Percentiles rank a stretch among this genome's conserved stretches.
Evolutionary conservation across 2,888 invertebrate genomes (phyloP).

Genomic region (Xestia ashworthii): DNA sequence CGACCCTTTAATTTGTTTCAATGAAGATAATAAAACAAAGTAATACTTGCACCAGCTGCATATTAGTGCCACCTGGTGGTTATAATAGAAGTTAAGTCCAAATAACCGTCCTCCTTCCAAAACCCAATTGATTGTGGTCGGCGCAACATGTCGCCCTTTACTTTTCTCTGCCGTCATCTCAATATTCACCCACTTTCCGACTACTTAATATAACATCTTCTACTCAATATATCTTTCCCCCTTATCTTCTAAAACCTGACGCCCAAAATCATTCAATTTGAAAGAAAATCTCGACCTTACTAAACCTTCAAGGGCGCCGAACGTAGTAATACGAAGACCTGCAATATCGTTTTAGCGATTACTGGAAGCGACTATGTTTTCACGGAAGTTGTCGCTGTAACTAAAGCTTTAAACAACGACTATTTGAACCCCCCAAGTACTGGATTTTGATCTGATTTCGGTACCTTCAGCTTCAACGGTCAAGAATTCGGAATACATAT

Average conservation of each 20-base stretch:
- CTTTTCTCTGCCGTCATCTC: background rate
- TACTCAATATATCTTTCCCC: background rate
- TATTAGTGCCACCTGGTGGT: slow-evolving; percentile 13
- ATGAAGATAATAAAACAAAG: slow-evolving; percentile 34
- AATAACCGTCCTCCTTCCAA: no score
- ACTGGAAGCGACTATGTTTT: slow-evolving; percentile 38
- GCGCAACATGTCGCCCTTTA: background rate
- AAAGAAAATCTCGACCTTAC: slow-evolving; percentile 47
- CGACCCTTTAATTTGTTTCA: slow-evolving; percentile 9
- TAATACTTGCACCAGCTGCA: slow-evolving; percentile 12
- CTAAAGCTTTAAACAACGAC: slow-evolving; percentile 2
- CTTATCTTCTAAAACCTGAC: background rate
- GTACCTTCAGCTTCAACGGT: background rate
- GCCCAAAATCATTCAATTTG: slow-evolving; percentile 8
- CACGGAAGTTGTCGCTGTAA: slow-evolving; percentile 4
- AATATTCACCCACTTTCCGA: background rate
- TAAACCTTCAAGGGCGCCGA: slow-evolving; percentile 33
- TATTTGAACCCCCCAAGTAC: slow-evolving; percentile 1
- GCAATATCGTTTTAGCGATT: background rate
- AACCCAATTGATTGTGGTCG: background rate
- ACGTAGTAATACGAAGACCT: slow-evolving; percentile 33
- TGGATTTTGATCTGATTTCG: background rate
- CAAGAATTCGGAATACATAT: slow-evolving; percentile 2
- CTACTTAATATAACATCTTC: background rate
- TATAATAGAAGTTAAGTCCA: background rate